Conservation (phyloP, 1,140 invertebrate species). For the Mizuhopecten yessoensis region DNA sequence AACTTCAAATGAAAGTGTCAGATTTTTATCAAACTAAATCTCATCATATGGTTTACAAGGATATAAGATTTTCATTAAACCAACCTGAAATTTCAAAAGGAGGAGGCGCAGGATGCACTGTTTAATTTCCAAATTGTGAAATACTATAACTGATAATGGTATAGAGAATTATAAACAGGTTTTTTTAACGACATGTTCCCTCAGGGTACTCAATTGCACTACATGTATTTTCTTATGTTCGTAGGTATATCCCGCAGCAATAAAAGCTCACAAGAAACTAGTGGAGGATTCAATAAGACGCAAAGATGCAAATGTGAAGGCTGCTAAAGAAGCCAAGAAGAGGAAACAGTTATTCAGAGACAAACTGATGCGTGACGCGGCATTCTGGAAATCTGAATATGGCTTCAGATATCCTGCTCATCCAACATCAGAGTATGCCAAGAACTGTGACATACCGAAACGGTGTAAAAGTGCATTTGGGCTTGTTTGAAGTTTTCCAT, state of each 20-base stretch:
- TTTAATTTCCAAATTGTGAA: too few species aligned
- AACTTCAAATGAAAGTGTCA: too few species aligned
- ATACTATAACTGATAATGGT: too few species aligned
- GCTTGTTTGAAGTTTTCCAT: neutral
- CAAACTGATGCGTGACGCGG: conserved; percentile 55
- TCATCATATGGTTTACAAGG: too few species aligned
- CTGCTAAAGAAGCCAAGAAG: conserved; percentile 54
- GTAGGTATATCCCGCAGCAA: conserved; percentile 59
- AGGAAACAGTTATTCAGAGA: conserved; percentile 47
- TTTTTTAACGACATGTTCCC: too few species aligned
- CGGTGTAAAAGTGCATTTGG: conserved; percentile 19
- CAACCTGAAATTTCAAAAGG: too few species aligned
- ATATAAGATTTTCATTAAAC: too few species aligned
- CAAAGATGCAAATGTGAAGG: conserved; percentile 42
- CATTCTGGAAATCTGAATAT: conserved; percentile 58
- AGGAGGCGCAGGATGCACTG: too few species aligned
- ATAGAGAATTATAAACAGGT: too few species aligned
- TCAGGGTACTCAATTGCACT: too few species aligned
- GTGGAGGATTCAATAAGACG: conserved; percentile 43
- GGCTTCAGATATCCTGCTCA: conserved; percentile 56
- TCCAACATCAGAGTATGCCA: conserved; percentile 52
- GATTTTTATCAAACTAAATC: too few species aligned
- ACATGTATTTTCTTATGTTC: neutral
- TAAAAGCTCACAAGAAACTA: conserved; percentile 56
- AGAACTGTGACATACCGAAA: neutral